Base-by-base conservation (phyloP, 2,113 vertebrate genomes). In the Tursiops truncatus region DNA sequence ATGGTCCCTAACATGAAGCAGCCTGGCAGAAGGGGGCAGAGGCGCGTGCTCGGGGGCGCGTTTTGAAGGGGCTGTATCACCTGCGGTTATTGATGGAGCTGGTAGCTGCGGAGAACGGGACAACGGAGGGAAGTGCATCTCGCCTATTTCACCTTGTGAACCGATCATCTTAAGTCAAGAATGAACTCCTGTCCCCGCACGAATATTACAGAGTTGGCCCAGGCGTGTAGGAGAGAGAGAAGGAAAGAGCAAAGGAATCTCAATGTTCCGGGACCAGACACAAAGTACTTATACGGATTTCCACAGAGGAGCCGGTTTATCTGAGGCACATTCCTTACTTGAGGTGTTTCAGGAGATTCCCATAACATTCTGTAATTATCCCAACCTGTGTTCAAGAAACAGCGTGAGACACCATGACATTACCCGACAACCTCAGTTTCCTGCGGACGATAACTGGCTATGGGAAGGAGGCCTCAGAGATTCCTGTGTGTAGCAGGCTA, bases 321-420 rank as follows among this genome's bases (percentile, higher is more conserved):
- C 9, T 0, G 13, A 38, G 68, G 31, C 18, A 6, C 33, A 12
- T 84, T 60, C 41, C 28, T 56, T 47, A 2, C 25, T 38, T 25
- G n/a, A 63, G 88, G 18, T 77, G 74, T 38, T 8, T 18, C 15
- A 11, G 74, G n/a, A 47, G 23, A 1, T 36, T 44, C 56, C 14
- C 28, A 0, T 17, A 23, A 44, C 4, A 15, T 38, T n/a, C 41
- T 15, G 20, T n/a, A 28, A 53, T 74, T 21, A 74, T n/a, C n/a
- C 77, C 71, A 63, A 18, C 18, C 33, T 28, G 63, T 50, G n/a
- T 4, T 89, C 65, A 44, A 38, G 60, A 91, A 31, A 56, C 18
- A 56, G 38, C 41, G 4, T 0, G 4, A 65, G 62, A 17, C 7
- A 2, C 25, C 3, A 0, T 9, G 25, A 60, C 25, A 3, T 44